Evolutionary conservation across 1,140 invertebrate genomes (phyloP), one percentile per base, ranked within the genome.

Genomic region (Philopotamus ludificatus): DNA sequence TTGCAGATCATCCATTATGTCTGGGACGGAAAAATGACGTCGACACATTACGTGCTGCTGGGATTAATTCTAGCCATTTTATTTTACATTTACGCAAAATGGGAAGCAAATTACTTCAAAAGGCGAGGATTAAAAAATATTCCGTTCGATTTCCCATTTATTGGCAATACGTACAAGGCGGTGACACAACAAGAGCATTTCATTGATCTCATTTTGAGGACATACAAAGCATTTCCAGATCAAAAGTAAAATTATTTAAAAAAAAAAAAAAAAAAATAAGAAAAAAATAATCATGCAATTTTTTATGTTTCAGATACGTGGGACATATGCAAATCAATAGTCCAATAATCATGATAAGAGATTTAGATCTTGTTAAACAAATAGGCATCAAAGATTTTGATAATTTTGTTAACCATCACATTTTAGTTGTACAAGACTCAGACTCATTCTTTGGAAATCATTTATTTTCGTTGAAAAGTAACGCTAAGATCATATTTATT

Each of bases 311-410:
- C 49, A 83, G 82, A 68, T 76, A 84, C 60, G 72, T 77, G 0
- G 84, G 80, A 1, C 73, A 79, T 18, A 85, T 76, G 47, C 80
- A 86, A 53, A 78, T 86, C 16, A 28, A 74, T 0, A 76, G 72
- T 1, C 84, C 85, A 0, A 65, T 76, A 1, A 68, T 87, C 1
- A 60, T 87, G 8, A 64, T 89, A 0, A 79, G 80, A 28, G 86
- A 88, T 73, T 81, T 82, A 0, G 84, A 88, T 21, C 16, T 87
- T 3, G 81, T 88, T 1, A 86, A 83, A 67, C 74, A 76, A 34
- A 78, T 89, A 1, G 76, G 78, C 0, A 76, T 89, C 0, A 88
- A 87, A 71, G 82, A 87, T 60, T 89, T 89, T 65, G 84, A 88
- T 2, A 72, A 85, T 70, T 89, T 89, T 61, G 72, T 79, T 0